Evolutionary conservation across 2,797 vertebrate genomes (phyloP), one percentile per base, ranked within the genome.

Genomic region (Sebastes diploproa): DNA sequence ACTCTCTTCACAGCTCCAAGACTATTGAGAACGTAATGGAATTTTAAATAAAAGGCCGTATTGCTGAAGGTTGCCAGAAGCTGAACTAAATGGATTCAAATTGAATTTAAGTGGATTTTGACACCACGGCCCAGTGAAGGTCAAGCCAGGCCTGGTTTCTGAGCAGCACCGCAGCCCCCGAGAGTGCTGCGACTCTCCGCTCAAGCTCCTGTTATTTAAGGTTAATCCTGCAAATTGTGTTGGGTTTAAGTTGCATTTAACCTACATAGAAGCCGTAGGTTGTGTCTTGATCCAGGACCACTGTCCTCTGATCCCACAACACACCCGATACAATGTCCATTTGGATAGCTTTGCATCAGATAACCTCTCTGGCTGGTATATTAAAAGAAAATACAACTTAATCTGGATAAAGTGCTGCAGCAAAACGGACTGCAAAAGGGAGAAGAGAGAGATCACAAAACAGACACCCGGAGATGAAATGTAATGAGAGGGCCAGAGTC

Each of bases 21-120:
- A 76, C 65, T 25, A 72, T 76, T 56, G 63, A 81, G 70, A 46
- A 59, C 9, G 8, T 85, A 86, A 78, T 81, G 83, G 65, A 81
- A 61, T 90, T 85, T 85, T 25, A 78, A 89, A 82, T 72, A 84
- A 89, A 92, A 82, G 83, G 29, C 80, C 2, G 13, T 18, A 22
- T n/a, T 23, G 80, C 82, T 77, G 88, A 86, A 87, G 87, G 82
- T 79, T 81, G 72, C 68, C 84, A 84, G 84, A 88, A 90, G 90
- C 88, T 73, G 77, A 92, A 91, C 88, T 92, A 92, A 93, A 93
- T 78, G 87, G 90, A 93, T 93, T 92, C 79, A 84, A 88, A 93
- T 77, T 81, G 86, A 88, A 81, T 76, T 60, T 84, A 92, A 94
- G 86, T 83, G 86, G 86, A 93, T 93, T 94, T 73, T 90, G 84